Conservation (phyloP, 2,797 vertebrate genomes). For the Pampus argenteus region DNA sequence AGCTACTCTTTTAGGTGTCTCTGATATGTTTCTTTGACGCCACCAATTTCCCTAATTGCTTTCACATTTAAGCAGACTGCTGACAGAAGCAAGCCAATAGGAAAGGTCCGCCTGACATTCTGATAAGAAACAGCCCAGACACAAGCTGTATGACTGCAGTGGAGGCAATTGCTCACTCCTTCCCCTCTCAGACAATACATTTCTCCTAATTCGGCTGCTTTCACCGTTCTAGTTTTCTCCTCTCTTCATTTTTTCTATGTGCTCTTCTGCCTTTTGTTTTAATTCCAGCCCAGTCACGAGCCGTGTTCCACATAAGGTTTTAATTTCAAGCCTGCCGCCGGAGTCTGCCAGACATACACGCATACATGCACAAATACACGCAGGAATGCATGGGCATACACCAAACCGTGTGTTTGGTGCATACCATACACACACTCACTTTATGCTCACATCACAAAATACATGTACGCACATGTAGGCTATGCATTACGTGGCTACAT, state of each 20-base stretch:
- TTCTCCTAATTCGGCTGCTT: constrained; percentile 29
- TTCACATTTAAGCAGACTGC: constrained; percentile 80
- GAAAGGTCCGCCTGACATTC: constrained; percentile 77
- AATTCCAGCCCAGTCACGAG: constrained; percentile 76
- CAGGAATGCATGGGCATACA: constrained; percentile 46
- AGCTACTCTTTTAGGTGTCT: constrained; percentile 62
- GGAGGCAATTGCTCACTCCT: constrained; percentile 54
- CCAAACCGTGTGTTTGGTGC: constrained; percentile 31
- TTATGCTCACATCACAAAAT: constrained; percentile 30
- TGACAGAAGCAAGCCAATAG: constrained; percentile 71
- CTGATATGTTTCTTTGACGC: constrained; percentile 73
- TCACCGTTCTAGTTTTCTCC: constrained; percentile 21
- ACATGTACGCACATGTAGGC: constrained; percentile 20
- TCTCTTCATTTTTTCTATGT: constrained; percentile 23
- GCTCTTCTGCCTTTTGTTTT: constrained; percentile 78
- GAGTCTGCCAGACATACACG: constrained; percentile 54
- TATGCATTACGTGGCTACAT: constrained; percentile 46
- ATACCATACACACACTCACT: constrained; percentile 22
- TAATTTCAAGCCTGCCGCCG: constrained; percentile 74
- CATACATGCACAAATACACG: constrained; percentile 49
- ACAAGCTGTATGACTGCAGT: constrained; percentile 51
- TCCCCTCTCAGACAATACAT: constrained; percentile 47
- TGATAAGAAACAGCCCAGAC: constrained; percentile 73
- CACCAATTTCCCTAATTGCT: constrained; percentile 79
- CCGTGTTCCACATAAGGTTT: constrained; percentile 76